A percentile compares a stretch with the other conserved stretches of the same genome.
Evolutionary conservation across 2,113 vertebrate genomes (phyloP).

Genomic region (Amphilophus citrinellus): DNA sequence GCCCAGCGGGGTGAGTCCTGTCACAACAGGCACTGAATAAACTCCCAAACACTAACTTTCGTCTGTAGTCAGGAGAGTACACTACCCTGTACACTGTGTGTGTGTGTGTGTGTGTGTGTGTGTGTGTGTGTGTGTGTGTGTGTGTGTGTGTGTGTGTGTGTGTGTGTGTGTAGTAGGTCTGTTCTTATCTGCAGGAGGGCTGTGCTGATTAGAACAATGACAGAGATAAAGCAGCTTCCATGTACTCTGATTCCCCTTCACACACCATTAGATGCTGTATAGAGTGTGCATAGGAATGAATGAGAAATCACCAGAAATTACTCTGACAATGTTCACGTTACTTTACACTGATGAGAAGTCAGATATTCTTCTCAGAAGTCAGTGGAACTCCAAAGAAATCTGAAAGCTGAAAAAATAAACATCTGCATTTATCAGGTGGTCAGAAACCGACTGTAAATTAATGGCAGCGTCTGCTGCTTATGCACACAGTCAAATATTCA

Average conservation of each 20-base stretch:
- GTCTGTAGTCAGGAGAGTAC: neutral
- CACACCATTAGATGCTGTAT: neutral
- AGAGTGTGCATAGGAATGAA: neutral
- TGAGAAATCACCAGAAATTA: neutral
- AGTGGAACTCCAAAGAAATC: neutral
- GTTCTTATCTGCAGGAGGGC: neutral
- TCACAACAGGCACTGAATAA: slow-evolving; percentile 19
- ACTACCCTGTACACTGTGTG: neutral
- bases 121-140: too few relatives aligned
- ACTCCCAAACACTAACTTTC: neutral
- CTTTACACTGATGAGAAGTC: too few relatives aligned
- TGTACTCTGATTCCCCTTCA: neutral
- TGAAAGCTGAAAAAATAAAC: too few relatives aligned
- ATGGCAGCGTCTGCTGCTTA: too few relatives aligned
- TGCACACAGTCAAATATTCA: neutral
- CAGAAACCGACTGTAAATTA: neutral
- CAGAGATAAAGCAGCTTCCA: neutral
- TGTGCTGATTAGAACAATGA: neutral
- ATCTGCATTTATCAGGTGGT: neutral
- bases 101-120: neutral
- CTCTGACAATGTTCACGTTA: neutral
- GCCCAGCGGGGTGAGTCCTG: neutral
- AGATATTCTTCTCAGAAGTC: neutral
- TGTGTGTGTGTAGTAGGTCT: neutral
- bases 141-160: too few relatives aligned